Evolutionary conservation across 2,888 invertebrate genomes (phyloP).

Genomic region (Agrochola circellaris): DNA sequence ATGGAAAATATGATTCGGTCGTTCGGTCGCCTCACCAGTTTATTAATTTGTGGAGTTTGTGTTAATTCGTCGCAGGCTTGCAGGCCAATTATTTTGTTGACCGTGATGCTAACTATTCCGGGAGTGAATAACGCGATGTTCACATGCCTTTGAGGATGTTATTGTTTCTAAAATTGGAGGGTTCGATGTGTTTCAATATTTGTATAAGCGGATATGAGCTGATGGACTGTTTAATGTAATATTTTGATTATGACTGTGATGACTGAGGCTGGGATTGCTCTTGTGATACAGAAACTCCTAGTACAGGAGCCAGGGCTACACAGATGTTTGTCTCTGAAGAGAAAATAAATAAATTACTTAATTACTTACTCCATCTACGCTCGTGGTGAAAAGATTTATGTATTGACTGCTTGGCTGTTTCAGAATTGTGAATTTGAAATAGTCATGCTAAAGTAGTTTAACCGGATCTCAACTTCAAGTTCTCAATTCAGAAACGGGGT

Average conservation of each 20-base stretch:
- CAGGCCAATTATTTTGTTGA: constrained; percentile 65
- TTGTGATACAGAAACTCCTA: too few species aligned
- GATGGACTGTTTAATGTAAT: too few species aligned
- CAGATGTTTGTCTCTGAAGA: too few species aligned
- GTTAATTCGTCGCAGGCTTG: constrained; percentile 46
- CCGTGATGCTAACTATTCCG: constrained; percentile 36
- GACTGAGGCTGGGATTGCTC: too few species aligned
- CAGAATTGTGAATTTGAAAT: too few species aligned
- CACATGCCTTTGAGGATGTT: constrained; percentile 8
- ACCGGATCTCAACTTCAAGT: too few species aligned
- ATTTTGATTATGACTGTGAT: too few species aligned
- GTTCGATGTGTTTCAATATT: constrained; percentile 15
- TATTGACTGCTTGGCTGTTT: not conserved
- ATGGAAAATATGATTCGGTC: constrained; percentile 14
- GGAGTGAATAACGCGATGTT: constrained; percentile 6
- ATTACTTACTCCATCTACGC: not conserved
- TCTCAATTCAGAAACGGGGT: too few species aligned
- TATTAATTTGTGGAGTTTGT: constrained; percentile 40
- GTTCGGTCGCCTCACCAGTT: constrained; percentile 34
- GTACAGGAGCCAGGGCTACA: too few species aligned
- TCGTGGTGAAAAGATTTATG: not conserved
- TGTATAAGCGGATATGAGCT: not conserved
- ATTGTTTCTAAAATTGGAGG: constrained; percentile 15
- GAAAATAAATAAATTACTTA: too few species aligned
- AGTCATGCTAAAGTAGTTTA: too few species aligned